These are phyloP conservation scores for Vireo altiloquus DNA, from an alignment of 2,113 vertebrate genomes.

Conservation along the genomic window DNA sequence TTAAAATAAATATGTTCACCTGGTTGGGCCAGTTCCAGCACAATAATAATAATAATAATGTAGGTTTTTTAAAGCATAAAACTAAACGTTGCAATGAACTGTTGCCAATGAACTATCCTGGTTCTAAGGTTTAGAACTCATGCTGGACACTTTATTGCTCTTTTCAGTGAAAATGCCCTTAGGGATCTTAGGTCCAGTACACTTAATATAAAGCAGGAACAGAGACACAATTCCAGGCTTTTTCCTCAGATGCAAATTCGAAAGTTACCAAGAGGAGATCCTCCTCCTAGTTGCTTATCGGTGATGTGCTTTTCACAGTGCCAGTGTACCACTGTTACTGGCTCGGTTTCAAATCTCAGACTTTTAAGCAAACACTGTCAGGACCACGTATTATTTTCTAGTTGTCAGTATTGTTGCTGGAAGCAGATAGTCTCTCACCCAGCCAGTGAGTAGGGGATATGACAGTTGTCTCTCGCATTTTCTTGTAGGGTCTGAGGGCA, in stretches of 20 bases:
- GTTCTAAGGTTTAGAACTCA: background rate
- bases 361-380: background rate
- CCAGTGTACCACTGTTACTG: no score
- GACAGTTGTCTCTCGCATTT: background rate
- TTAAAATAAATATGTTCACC: background rate
- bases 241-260: background rate
- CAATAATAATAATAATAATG: background rate
- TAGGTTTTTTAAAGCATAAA: background rate
- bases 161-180: background rate
- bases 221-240: background rate
- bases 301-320: background rate
- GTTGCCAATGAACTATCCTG: background rate
- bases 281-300: accelerated
- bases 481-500: background rate
- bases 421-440: background rate
- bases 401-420: background rate
- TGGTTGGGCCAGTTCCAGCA: background rate
- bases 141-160: background rate
- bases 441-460: background rate
- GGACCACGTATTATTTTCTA: background rate
- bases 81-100: background rate
- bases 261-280: background rate
- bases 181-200: background rate
- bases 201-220: background rate
- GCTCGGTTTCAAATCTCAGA: background rate